Conservation (phyloP, 2,113 vertebrate species). For the Smithornis capensis region DNA sequence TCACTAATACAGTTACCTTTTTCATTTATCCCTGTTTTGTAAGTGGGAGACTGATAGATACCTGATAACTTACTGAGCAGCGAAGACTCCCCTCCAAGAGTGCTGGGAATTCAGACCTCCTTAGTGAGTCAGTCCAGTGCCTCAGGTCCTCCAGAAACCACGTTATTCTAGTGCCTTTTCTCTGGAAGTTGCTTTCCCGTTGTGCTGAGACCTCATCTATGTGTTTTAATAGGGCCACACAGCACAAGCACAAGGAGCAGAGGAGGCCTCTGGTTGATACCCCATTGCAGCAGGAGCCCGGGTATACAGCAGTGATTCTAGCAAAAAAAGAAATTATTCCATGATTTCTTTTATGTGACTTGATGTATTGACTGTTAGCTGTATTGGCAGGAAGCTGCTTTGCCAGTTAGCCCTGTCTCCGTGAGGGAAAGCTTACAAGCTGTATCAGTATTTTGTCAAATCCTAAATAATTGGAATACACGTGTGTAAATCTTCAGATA, state of each 20-base stretch:
- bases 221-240: not conserved
- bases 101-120: not conserved
- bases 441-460: not conserved
- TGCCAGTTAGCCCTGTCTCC: not conserved
- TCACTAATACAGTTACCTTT: not conserved
- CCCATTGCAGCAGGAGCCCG: not conserved
- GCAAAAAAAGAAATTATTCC: not conserved
- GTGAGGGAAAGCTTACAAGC: not conserved
- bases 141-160: not conserved
- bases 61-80: not conserved
- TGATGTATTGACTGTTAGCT: not conserved
- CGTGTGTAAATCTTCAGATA: constrained; percentile 1
- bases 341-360: not conserved
- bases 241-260: not conserved
- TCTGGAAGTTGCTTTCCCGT: not conserved
- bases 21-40: not conserved
- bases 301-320: not conserved
- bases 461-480: not conserved
- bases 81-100: not conserved
- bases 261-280: not conserved
- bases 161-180: rapidly evolving
- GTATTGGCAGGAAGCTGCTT: not conserved
- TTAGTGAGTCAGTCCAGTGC: not conserved
- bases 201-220: rapidly evolving
- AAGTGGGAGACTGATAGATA: not conserved